Evolutionary conservation across 2,797 vertebrate genomes (phyloP).

Genomic region (Ceyx erithaca): DNA sequence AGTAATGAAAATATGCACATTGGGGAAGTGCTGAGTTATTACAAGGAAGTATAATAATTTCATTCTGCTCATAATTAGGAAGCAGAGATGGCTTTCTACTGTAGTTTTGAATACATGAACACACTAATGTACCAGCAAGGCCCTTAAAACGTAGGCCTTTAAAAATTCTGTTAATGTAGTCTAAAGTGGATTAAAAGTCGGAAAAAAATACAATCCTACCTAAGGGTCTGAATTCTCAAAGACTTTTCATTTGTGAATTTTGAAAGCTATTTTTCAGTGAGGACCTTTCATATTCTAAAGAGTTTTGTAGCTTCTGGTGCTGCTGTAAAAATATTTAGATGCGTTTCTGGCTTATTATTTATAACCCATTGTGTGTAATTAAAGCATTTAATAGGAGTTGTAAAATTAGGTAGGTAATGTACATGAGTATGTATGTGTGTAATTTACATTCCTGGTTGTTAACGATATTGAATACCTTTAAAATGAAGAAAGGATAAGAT

Average conservation of each 20-base stretch:
- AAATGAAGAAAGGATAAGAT: slow-evolving; percentile 51
- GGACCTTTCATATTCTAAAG: not conserved
- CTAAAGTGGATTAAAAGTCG: slow-evolving; percentile 44
- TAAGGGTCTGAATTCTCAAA: slow-evolving; percentile 39
- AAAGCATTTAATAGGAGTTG: slow-evolving; percentile 39
- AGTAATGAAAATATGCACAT: slow-evolving; percentile 30
- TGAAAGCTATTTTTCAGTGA: slow-evolving; percentile 33
- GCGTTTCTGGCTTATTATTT: slow-evolving; percentile 67
- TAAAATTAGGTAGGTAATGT: slow-evolving; percentile 50
- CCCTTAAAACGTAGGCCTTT: slow-evolving; percentile 24
- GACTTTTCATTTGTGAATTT: slow-evolving; percentile 22
- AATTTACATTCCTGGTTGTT: slow-evolving; percentile 49
- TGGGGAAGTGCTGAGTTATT: not conserved
- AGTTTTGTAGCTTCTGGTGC: slow-evolving; percentile 16
- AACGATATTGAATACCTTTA: slow-evolving; percentile 27
- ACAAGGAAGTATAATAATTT: slow-evolving; percentile 13
- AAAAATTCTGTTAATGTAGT: slow-evolving; percentile 54
- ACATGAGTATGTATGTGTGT: not conserved
- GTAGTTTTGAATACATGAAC: slow-evolving; percentile 25
- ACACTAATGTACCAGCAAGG: not conserved
- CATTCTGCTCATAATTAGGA: slow-evolving; percentile 31
- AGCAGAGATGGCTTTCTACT: slow-evolving; percentile 21
- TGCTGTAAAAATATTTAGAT: slow-evolving; percentile 17
- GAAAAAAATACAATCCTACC: not conserved
- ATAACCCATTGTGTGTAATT: slow-evolving; percentile 48